Percentiles rank a stretch among this genome's conserved stretches.
Evolutionary conservation across 2,113 vertebrate species (phyloP).

Genomic region (Desmodus rotundus): DNA sequence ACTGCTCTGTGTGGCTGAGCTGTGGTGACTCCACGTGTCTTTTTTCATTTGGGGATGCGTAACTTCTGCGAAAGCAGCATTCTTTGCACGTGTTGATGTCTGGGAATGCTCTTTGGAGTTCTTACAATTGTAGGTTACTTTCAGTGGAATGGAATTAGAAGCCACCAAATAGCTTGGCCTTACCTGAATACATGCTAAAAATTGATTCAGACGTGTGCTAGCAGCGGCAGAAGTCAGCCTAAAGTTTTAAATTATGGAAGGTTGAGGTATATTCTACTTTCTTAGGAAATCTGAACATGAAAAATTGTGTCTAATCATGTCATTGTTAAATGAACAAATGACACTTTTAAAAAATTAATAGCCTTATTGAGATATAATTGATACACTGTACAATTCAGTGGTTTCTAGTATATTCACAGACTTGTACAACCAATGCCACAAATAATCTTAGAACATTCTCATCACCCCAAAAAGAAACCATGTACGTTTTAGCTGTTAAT

Average conservation of each 20-base stretch:
- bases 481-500: neutral
- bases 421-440: neutral
- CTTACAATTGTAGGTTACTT: neutral
- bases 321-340: neutral
- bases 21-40: too few species aligned
- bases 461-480: neutral
- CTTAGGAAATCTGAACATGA: neutral
- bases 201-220: neutral
- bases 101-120: neutral
- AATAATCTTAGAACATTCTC: neutral
- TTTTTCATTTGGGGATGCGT: neutral
- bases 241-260: neutral
- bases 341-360: neutral
- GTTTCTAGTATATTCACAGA: neutral
- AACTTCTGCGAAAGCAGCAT: neutral
- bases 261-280: neutral
- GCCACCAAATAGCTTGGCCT: neutral
- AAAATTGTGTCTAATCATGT: neutral
- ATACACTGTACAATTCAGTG: neutral
- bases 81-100: neutral
- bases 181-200: neutral
- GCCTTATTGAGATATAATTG: neutral
- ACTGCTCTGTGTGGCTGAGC: neutral
- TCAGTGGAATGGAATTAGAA: neutral
- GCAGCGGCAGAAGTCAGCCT: neutral